Conservation (phyloP, 2,888 invertebrate species). For the Sarcophaga caerulescens region DNA sequence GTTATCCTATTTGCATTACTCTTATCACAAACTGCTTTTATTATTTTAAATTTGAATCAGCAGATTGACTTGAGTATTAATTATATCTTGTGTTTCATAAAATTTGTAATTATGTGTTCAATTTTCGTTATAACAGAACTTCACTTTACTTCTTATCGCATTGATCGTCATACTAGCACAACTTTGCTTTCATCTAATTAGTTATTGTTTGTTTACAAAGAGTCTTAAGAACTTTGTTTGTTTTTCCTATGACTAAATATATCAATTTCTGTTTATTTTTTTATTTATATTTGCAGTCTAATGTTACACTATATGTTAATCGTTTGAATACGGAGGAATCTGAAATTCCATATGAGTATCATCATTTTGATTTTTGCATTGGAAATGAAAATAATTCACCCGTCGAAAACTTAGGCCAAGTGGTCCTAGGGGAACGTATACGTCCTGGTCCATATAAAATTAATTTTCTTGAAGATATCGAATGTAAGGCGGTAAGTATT, state of each 20-base stretch:
- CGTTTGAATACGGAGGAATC: constrained; percentile 98
- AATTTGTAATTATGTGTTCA: too few species aligned
- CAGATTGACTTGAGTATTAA: too few species aligned
- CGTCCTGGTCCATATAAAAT: constrained; percentile 96
- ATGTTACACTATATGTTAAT: constrained; percentile 95
- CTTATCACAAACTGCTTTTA: too few species aligned
- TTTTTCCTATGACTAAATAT: background rate
- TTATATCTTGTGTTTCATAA: too few species aligned
- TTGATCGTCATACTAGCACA: too few species aligned
- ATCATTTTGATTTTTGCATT: constrained; percentile 97
- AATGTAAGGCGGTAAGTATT: constrained; percentile 82
- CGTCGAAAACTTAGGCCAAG: constrained; percentile 98
- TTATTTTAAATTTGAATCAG: too few species aligned
- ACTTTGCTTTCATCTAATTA: too few species aligned
- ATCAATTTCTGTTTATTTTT: background rate
- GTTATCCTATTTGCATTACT: too few species aligned
- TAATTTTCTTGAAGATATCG: constrained; percentile 88
- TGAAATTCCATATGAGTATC: constrained; percentile 98
- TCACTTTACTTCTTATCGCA: too few species aligned
- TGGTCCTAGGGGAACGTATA: constrained; percentile 99
- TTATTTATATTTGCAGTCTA: constrained; percentile 86
- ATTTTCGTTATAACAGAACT: too few species aligned
- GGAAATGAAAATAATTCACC: constrained; percentile 90
- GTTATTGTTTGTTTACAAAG: too few species aligned
- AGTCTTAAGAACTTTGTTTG: background rate